phyloP scores from a whole-genome alignment of 2,888 invertebrate species.

The Drosophila kokeensis region DNA sequence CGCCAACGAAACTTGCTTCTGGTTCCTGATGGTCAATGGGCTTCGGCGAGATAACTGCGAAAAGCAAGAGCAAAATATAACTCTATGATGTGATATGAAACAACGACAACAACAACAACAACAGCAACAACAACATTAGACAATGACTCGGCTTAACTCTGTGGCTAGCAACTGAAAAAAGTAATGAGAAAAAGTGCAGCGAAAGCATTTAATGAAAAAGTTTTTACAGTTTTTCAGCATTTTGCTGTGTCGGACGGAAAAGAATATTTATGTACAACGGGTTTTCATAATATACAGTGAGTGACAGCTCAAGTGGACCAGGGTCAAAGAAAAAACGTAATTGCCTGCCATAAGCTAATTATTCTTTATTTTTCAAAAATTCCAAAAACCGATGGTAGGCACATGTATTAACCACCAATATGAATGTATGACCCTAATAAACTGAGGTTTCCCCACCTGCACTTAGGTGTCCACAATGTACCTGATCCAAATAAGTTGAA shows the following conservation, averaged over 20 bases:
- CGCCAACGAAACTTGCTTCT: conserved; percentile 87
- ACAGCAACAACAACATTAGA: not conserved
- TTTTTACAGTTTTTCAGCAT: conserved; percentile 33
- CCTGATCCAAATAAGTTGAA: too few species aligned
- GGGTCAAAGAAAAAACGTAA: too few species aligned
- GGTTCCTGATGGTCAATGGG: conserved; percentile 86
- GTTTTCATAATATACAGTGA: not conserved
- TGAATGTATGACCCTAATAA: too few species aligned
- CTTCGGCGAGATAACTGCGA: conserved; percentile 85
- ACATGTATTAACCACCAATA: too few species aligned
- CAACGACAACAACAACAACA: conserved; percentile 4
- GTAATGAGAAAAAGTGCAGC: conserved; percentile 32
- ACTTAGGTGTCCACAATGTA: too few species aligned
- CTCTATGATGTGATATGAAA: conserved; percentile 11
- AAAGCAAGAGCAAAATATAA: conserved; percentile 18
- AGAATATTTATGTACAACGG: conserved; percentile 24
- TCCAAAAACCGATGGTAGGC: too few species aligned
- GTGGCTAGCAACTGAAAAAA: conserved; percentile 13
- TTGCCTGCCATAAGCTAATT: too few species aligned
- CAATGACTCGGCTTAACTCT: conserved; percentile 12
- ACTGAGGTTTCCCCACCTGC: too few species aligned
- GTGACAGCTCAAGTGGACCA: too few species aligned
- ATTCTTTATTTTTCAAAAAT: too few species aligned
- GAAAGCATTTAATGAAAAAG: conserved; percentile 47
- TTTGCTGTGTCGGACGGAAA: conserved; percentile 23